Conservation (phyloP, 2,888 invertebrate species). For the Xestobium rufovillosum region DNA sequence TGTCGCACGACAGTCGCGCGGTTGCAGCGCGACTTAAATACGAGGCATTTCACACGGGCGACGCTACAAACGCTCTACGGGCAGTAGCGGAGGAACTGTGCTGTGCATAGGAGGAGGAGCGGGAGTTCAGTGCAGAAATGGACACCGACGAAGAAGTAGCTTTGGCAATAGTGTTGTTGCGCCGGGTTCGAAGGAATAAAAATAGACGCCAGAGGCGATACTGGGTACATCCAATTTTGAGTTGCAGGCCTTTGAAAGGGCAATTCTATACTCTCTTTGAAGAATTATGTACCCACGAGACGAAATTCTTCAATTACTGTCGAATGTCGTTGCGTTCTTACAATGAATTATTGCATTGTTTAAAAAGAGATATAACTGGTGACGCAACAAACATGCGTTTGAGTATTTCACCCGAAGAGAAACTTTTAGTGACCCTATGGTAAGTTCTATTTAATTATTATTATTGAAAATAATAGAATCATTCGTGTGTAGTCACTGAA, state of each 20-base stretch:
- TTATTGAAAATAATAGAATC: background rate
- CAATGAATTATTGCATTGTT: slow-evolving; percentile 9
- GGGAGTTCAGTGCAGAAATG: too few relatives aligned
- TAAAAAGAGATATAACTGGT: slow-evolving; percentile 10
- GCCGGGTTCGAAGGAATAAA: too few relatives aligned
- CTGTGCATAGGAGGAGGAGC: too few relatives aligned
- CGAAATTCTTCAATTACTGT: slow-evolving; percentile 13
- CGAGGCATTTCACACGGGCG: too few relatives aligned
- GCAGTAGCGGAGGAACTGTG: too few relatives aligned
- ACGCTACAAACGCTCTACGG: too few relatives aligned
- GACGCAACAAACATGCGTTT: slow-evolving; percentile 14
- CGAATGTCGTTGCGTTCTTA: slow-evolving; percentile 15
- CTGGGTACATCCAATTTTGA: slow-evolving; percentile 1
- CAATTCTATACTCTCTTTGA: background rate
- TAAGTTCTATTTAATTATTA: slow-evolving; percentile 11
- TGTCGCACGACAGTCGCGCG: too few relatives aligned
- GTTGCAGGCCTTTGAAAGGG: background rate
- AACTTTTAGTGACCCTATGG: slow-evolving; percentile 15
- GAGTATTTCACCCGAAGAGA: slow-evolving; percentile 15
- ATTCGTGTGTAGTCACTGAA: too few relatives aligned
- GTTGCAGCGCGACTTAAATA: too few relatives aligned
- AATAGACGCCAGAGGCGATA: background rate
- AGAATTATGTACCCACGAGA: background rate
- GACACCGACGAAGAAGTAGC: too few relatives aligned
- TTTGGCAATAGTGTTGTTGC: too few relatives aligned